A percentile compares a stretch with the other conserved stretches of the same genome.
Evolutionary conservation across 2,888 invertebrate species (phyloP).

Genomic region (Sesia apiformis): DNA sequence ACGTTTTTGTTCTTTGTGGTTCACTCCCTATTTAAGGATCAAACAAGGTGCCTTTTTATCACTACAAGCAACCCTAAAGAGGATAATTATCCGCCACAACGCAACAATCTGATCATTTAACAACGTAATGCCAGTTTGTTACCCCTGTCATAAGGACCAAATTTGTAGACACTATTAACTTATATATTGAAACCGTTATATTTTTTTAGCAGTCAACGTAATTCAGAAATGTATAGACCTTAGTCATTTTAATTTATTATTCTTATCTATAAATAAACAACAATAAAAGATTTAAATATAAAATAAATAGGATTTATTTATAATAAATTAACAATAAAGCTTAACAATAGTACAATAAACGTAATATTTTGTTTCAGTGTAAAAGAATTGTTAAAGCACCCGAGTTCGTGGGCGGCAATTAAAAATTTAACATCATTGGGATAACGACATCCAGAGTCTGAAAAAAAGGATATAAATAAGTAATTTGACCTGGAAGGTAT

Average conservation of each 20-base stretch:
- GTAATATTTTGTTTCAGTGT: not conserved
- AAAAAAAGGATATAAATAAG: not conserved
- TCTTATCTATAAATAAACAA: not conserved
- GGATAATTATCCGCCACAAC: too few relatives aligned
- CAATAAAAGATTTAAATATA: not conserved
- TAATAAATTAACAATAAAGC: not conserved
- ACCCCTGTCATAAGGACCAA: too few relatives aligned
- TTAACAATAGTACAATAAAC: not conserved
- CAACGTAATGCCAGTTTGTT: too few relatives aligned
- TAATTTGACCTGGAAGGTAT: not conserved
- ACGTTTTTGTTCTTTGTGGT: too few relatives aligned
- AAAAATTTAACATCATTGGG: conserved; percentile 14
- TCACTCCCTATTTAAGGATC: too few relatives aligned
- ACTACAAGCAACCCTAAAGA: too few relatives aligned
- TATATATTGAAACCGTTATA: too few relatives aligned
- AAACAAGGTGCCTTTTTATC: too few relatives aligned
- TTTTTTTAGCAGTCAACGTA: too few relatives aligned
- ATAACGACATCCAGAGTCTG: conserved; percentile 13
- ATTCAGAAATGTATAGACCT: not conserved
- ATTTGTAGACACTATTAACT: too few relatives aligned
- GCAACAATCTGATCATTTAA: too few relatives aligned
- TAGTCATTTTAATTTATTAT: not conserved
- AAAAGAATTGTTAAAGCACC: conserved; percentile 8
- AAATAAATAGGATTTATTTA: not conserved
- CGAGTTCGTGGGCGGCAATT: conserved; percentile 12